Conservation (phyloP, 2,888 invertebrate genomes). For the Drosophila ustulata region DNA sequence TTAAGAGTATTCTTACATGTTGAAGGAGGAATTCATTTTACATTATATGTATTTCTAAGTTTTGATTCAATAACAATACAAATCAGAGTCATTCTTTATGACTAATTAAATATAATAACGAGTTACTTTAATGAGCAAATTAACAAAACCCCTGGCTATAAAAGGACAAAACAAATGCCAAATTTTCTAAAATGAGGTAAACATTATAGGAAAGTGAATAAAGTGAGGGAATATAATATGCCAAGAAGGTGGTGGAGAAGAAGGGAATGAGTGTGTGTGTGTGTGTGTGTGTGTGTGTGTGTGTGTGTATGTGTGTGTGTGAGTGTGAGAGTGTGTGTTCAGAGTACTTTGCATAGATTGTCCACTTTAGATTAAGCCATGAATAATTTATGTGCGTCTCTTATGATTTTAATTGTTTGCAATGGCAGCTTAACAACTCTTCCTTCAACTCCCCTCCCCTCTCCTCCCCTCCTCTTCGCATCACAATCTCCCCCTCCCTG, state of each 20-base stretch:
- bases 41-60: too few relatives aligned
- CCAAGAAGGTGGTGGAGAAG: background rate
- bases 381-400: constrained; percentile 84
- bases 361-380: constrained; percentile 84
- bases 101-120: too few relatives aligned
- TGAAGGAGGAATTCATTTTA: too few relatives aligned
- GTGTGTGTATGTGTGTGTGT: constrained; percentile 16
- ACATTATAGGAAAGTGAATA: background rate
- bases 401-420: constrained; percentile 84
- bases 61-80: too few relatives aligned
- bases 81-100: too few relatives aligned
- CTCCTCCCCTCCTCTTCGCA: background rate
- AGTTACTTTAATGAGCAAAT: too few relatives aligned
- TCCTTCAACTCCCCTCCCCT: constrained; percentile 29
- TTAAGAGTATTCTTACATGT: too few relatives aligned
- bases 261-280: constrained; percentile 10
- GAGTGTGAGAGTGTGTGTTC: constrained; percentile 34
- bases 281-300: constrained; percentile 36
- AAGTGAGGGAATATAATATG: constrained; percentile 2
- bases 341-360: constrained; percentile 83
- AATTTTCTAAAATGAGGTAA: background rate
- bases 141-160: too few relatives aligned
- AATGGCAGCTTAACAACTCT: constrained; percentile 82
- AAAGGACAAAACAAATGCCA: background rate
- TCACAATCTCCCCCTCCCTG: background rate